phyloP scores from a whole-genome alignment of 2,113 vertebrate species.

The Paramormyrops kingsleyae region DNA sequence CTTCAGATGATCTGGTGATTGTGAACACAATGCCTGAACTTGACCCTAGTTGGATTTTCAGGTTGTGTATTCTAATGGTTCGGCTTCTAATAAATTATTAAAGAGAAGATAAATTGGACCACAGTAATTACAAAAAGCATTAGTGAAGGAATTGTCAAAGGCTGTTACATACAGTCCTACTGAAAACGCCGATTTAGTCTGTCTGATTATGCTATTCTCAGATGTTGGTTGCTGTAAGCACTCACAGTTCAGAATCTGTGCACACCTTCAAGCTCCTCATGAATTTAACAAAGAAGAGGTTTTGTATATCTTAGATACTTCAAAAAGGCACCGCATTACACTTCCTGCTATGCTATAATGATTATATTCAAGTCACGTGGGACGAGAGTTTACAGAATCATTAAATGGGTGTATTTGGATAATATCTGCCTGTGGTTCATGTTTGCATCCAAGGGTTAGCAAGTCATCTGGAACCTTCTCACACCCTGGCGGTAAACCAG shows the following conservation, averaged over 20 bases:
- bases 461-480: not conserved
- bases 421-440: not conserved
- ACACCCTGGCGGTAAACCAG: conserved; percentile 8
- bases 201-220: not conserved
- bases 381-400: not conserved
- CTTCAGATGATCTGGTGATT: not conserved
- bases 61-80: not conserved
- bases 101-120: not conserved
- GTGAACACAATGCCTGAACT: not conserved
- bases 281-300: not conserved
- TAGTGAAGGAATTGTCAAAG: not conserved
- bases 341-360: not conserved
- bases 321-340: not conserved
- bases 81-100: not conserved
- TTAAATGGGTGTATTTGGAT: conserved; percentile 2
- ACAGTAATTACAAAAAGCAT: not conserved
- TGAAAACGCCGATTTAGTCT: not conserved
- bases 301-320: not conserved
- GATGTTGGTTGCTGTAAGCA: no score
- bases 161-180: not conserved
- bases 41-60: not conserved
- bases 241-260: not conserved
- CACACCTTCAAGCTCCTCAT: not conserved
- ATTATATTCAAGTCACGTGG: not conserved
- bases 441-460: not conserved